Evolutionary conservation across 2,797 vertebrate genomes (phyloP).

Genomic region (Microhierax caerulescens): DNA sequence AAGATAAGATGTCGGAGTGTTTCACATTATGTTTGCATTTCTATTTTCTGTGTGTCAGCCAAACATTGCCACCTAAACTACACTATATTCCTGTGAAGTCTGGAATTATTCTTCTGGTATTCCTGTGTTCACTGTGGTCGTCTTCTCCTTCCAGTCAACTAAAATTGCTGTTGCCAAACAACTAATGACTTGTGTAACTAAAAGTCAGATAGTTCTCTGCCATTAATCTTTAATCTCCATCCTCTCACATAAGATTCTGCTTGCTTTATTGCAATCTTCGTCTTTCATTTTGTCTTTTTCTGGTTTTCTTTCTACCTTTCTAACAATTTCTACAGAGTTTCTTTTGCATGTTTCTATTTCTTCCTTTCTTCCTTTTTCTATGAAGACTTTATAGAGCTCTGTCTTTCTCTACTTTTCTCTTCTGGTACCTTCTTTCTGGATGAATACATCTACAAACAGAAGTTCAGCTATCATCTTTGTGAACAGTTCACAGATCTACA

Average conservation of each 20-base stretch:
- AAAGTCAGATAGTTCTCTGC: neutral
- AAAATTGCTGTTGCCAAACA: neutral
- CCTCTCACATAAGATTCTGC: neutral
- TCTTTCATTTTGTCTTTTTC: neutral
- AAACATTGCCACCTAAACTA: neutral
- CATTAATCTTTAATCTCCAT: neutral
- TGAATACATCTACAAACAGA: neutral
- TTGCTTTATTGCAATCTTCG: neutral
- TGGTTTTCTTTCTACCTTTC: neutral
- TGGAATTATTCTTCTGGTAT: neutral
- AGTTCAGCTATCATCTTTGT: neutral
- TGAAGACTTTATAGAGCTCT: neutral
- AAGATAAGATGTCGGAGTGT: neutral
- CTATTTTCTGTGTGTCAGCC: neutral
- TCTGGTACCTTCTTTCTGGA: neutral
- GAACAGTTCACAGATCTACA: neutral
- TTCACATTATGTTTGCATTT: neutral
- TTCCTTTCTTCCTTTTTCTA: neutral
- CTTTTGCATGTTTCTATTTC: neutral
- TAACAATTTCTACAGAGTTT: neutral
- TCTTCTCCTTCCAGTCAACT: neutral
- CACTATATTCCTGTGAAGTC: neutral
- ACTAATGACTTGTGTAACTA: neutral
- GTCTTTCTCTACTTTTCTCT: neutral
- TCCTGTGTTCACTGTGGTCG: neutral